phyloP scores from a whole-genome alignment of 2,888 invertebrate genomes.

The Malacosoma neustria region DNA sequence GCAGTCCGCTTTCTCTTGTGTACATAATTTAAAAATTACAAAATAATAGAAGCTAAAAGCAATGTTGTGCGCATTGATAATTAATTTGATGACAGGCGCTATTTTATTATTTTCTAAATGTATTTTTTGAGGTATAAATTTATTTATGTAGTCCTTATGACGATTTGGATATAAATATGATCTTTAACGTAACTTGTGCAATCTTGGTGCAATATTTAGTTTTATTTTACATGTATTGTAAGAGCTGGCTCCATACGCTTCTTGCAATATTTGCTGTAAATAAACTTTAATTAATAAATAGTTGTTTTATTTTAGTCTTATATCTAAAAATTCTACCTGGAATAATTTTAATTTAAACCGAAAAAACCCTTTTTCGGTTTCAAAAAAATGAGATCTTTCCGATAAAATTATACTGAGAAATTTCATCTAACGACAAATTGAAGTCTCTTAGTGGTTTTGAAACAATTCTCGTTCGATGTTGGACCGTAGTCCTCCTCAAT shows the following conservation, averaged over 20 bases:
- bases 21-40: too few relatives aligned
- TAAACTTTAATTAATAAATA: conserved; percentile 11
- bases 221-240: conserved; percentile 11
- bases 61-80: not conserved
- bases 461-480: too few relatives aligned
- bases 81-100: not conserved
- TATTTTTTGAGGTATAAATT: not conserved
- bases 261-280: conserved; percentile 24
- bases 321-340: too few relatives aligned
- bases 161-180: conserved; percentile 4
- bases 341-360: too few relatives aligned
- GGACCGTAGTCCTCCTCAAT: too few relatives aligned
- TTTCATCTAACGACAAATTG: too few relatives aligned
- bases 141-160: not conserved
- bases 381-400: not conserved
- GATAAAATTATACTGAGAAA: too few relatives aligned
- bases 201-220: conserved; percentile 38
- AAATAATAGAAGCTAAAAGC: too few relatives aligned
- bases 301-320: conserved; percentile 5
- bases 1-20: too few relatives aligned
- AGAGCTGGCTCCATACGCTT: conserved; percentile 3
- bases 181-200: conserved; percentile 28
- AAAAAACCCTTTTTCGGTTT: not conserved
- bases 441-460: too few relatives aligned
- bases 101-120: not conserved